Conservation (phyloP, 2,888 invertebrate species). For the Ochropleura leucogaster region DNA sequence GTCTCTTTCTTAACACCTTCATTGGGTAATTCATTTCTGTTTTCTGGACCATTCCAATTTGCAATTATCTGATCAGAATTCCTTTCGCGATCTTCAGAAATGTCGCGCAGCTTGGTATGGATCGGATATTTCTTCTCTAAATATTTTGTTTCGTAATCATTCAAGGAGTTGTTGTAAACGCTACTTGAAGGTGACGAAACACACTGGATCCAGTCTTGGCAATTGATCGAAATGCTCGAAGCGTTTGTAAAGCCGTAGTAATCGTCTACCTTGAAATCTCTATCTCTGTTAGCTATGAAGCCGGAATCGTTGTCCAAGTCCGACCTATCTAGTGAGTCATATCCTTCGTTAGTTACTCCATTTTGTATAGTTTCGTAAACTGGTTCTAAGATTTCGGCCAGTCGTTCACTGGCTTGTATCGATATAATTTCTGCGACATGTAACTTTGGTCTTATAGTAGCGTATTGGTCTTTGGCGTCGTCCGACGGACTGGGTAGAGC, state of each 20-base stretch:
- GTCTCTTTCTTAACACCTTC: constrained; percentile 50
- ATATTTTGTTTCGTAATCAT: constrained; percentile 75
- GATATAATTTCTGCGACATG: constrained; percentile 88
- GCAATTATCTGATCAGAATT: constrained; percentile 58
- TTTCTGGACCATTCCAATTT: constrained; percentile 50
- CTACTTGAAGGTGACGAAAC: constrained; percentile 79
- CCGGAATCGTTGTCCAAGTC: constrained; percentile 76
- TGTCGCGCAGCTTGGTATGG: constrained; percentile 68
- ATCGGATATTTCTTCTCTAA: constrained; percentile 73
- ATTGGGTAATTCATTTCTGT: constrained; percentile 33
- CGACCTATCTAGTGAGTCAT: constrained; percentile 78
- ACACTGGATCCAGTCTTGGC: constrained; percentile 83
- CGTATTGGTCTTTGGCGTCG: constrained; percentile 74
- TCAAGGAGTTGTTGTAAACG: constrained; percentile 80
- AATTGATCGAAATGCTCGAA: constrained; percentile 82
- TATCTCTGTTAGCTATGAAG: constrained; percentile 72
- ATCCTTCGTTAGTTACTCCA: constrained; percentile 78
- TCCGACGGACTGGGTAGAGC: constrained; percentile 73
- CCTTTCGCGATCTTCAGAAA: constrained; percentile 61
- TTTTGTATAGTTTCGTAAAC: constrained; percentile 85
- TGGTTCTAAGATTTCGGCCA: constrained; percentile 86
- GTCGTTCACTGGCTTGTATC: constrained; percentile 83
- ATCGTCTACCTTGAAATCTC: constrained; percentile 74
- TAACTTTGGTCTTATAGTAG: constrained; percentile 77
- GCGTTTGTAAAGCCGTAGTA: constrained; percentile 83